Percentiles rank a stretch among this genome's conserved stretches.
These are phyloP conservation scores for Gymnothorax reevesii DNA, from an alignment of 2,797 vertebrate genomes.

Conservation along the genomic window DNA sequence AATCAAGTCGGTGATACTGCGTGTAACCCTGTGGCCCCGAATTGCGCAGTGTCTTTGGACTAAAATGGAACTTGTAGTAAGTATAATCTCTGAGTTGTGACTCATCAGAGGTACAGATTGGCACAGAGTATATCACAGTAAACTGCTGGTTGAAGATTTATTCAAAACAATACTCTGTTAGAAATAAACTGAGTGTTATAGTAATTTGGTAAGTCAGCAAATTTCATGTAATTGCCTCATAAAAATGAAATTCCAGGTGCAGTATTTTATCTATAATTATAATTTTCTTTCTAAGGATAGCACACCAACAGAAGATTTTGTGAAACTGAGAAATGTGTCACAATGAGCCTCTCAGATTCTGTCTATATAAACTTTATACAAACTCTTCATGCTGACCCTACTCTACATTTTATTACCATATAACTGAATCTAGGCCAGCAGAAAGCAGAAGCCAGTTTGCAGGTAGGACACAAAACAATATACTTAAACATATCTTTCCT, in stretches of 20 bases:
- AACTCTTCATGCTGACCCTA: neutral
- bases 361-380: too few relatives aligned
- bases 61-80: conserved; percentile 74
- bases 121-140: neutral
- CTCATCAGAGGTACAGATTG: neutral
- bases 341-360: neutral
- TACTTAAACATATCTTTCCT: neutral
- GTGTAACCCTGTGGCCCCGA: conserved; percentile 42
- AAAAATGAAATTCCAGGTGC: neutral
- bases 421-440: neutral
- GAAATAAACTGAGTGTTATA: neutral
- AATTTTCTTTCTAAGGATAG: neutral
- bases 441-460: neutral
- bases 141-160: neutral
- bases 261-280: neutral
- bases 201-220: neutral
- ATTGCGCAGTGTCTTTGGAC: conserved; percentile 42
- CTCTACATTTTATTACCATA: neutral
- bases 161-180: neutral
- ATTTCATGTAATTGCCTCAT: neutral
- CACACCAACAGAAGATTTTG: neutral
- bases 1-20: conserved; percentile 41
- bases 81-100: conserved; percentile 29
- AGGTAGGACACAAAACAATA: neutral
- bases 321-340: neutral